phyloP scores from a whole-genome alignment of 2,113 vertebrate species.

The Dascyllus trimaculatus region DNA sequence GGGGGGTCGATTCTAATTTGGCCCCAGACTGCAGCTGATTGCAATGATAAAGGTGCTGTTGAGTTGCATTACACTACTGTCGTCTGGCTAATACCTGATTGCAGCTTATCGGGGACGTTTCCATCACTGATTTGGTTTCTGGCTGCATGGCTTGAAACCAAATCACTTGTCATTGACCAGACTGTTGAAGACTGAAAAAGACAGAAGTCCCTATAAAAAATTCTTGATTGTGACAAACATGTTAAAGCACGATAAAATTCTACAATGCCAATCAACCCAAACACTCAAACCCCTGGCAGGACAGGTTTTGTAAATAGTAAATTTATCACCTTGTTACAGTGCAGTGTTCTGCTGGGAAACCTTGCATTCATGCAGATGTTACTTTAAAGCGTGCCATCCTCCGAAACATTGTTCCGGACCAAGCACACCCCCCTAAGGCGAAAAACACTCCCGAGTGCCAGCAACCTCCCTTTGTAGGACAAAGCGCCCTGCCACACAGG shows the following conservation, averaged over 20 bases:
- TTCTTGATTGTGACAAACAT: not conserved
- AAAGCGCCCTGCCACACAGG: no score
- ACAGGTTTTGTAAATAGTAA: no score
- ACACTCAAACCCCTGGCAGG: no score
- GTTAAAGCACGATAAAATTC: not conserved
- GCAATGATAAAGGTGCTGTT: constrained; percentile 68
- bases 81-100: constrained; percentile 75
- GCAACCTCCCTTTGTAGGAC: no score
- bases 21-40: constrained; percentile 60
- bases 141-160: constrained; percentile 24
- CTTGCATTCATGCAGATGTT: no score
- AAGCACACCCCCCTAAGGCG: no score
- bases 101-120: constrained; percentile 69
- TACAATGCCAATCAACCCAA: no score
- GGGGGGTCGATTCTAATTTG: constrained; percentile 77
- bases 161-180: constrained; percentile 27
- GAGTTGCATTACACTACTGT: constrained; percentile 70
- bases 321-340: no score
- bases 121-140: constrained; percentile 62
- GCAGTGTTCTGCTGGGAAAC: no score
- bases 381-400: no score
- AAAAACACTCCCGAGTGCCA: no score
- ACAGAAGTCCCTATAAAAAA: not conserved
- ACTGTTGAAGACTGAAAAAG: constrained; percentile 29
- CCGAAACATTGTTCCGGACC: no score